Evolutionary conservation across 2,113 vertebrate species (phyloP).

Genomic region (Chloropsis cyanopogon): DNA sequence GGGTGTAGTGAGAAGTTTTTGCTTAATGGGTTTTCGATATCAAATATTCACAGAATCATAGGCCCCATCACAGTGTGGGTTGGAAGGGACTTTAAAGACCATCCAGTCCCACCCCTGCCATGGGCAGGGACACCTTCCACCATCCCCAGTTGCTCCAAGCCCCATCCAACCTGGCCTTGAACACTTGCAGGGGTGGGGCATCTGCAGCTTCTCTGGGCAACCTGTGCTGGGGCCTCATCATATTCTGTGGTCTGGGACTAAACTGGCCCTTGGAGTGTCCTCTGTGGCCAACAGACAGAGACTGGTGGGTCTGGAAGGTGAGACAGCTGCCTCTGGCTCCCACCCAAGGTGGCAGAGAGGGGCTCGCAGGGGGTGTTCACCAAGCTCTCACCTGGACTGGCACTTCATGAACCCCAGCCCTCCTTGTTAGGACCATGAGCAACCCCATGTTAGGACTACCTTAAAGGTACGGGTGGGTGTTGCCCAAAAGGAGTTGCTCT

Average conservation of each 20-base stretch:
- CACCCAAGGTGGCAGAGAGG: neutral
- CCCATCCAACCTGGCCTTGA: neutral
- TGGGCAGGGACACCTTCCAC: neutral
- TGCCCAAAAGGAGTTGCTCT: neutral
- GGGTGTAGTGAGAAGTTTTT: neutral
- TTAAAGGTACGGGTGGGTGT: neutral
- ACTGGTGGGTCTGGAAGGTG: neutral
- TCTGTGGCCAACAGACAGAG: neutral
- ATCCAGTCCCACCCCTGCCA: neutral
- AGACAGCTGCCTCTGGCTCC: neutral
- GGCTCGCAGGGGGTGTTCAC: neutral
- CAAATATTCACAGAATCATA: neutral
- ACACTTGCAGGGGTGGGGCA: neutral
- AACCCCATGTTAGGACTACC: neutral
- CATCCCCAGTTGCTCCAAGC: neutral
- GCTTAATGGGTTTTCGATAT: neutral
- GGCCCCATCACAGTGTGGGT: neutral
- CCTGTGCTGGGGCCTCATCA: neutral
- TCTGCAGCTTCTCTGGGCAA: fast-evolving
- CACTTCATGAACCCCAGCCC: neutral
- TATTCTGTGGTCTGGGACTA: neutral
- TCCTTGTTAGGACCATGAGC: neutral
- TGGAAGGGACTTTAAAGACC: neutral
- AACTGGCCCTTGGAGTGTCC: neutral
- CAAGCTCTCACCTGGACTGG: neutral